Evolutionary conservation across 64 coral and sea anemone genomes (phyloP).

Genomic region (Exaiptasia diaphana): DNA sequence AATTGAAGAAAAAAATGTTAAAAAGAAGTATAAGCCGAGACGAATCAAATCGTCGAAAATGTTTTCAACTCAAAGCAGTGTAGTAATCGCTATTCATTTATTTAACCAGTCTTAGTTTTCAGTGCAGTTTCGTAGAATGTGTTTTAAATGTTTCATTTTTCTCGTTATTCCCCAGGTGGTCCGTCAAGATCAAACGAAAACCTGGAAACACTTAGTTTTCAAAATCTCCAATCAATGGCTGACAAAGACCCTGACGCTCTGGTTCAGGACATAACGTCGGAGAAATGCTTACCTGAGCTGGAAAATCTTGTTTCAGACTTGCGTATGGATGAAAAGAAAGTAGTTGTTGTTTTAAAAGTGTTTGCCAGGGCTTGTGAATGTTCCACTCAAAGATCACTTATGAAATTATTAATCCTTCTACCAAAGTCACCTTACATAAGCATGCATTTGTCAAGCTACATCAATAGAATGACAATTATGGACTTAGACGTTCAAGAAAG

Average conservation of each 20-base stretch:
- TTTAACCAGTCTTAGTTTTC: no score
- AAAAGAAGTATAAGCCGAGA: no score
- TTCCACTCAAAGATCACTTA: background rate
- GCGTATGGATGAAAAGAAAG: constrained; percentile 7
- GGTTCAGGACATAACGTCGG: constrained; percentile 33
- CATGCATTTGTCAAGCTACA: background rate
- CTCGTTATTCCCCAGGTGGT: no score
- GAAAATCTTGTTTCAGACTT: constrained; percentile 14
- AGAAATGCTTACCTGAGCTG: constrained; percentile 8
- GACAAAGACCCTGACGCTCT: constrained; percentile 37
- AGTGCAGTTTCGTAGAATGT: no score
- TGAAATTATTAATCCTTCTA: constrained; percentile 30
- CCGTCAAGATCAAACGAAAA: background rate
- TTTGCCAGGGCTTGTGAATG: constrained; percentile 20
- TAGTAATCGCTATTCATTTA: no score
- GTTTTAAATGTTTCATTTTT: no score
- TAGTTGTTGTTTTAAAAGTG: constrained; percentile 17
- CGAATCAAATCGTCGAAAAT: no score
- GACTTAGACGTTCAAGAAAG: background rate
- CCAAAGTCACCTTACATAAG: constrained; percentile 11
- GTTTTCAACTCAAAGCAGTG: no score
- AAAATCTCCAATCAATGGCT: background rate
- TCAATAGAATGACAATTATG: background rate
- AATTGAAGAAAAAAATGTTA: no score
- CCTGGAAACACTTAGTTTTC: background rate